phyloP scores from a whole-genome alignment of 2,797 vertebrate species.

The Bradypodion pumilum region DNA sequence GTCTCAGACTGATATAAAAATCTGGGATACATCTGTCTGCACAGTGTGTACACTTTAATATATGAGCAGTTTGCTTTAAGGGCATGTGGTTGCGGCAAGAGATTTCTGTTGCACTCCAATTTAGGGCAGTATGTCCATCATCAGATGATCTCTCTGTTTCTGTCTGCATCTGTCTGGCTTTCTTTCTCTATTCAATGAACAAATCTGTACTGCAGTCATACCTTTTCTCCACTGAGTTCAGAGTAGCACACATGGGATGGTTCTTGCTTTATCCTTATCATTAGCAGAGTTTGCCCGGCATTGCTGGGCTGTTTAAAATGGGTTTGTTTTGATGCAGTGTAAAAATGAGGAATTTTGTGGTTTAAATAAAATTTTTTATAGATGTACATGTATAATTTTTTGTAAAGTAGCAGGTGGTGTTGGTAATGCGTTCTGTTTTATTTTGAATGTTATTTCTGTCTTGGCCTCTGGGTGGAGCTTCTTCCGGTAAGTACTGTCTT shows the following conservation, averaged over 20 bases:
- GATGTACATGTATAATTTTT: too few relatives aligned
- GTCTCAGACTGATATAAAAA: background rate
- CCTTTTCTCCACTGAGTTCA: background rate
- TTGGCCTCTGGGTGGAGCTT: too few relatives aligned
- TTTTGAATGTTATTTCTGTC: too few relatives aligned
- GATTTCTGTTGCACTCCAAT: background rate
- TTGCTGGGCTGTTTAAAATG: too few relatives aligned
- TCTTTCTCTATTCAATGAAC: background rate
- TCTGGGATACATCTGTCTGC: background rate
- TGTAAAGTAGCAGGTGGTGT: too few relatives aligned
- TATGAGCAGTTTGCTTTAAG: background rate
- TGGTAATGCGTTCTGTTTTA: too few relatives aligned
- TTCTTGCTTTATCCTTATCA: background rate
- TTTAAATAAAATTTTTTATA: too few relatives aligned
- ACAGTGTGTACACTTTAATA: background rate
- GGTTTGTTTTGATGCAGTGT: too few relatives aligned
- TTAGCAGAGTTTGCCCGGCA: too few relatives aligned
- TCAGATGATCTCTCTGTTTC: background rate
- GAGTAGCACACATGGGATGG: background rate
- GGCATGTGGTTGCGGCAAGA: background rate
- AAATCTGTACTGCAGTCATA: background rate
- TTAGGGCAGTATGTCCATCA: background rate
- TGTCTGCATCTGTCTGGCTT: background rate
- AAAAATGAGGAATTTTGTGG: too few relatives aligned
- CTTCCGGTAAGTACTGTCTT: too few relatives aligned